phyloP scores from a whole-genome alignment of 1,140 invertebrate genomes.

The Teleopsis dalmanni region DNA sequence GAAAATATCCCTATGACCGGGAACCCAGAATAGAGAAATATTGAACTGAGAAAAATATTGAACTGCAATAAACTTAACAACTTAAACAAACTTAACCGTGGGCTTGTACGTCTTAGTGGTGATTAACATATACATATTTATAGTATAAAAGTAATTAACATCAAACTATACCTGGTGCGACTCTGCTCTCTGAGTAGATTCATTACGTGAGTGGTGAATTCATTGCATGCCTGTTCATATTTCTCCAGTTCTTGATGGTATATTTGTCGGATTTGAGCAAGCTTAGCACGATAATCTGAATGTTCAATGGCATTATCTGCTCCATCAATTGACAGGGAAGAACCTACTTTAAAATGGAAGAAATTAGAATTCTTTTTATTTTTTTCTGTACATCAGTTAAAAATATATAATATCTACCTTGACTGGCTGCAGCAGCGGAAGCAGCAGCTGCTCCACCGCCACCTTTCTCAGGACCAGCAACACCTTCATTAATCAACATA shows the following conservation, averaged over 20 bases:
- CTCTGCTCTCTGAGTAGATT: slow-evolving; percentile 96
- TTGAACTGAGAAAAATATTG: too few relatives aligned
- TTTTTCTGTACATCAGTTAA: background rate
- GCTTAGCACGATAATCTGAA: slow-evolving; percentile 96
- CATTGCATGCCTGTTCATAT: slow-evolving; percentile 99
- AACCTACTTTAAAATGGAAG: slow-evolving; percentile 10
- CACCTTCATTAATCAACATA: slow-evolving; percentile 99
- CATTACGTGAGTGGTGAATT: slow-evolving; percentile 99
- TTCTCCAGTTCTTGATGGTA: slow-evolving; percentile 99
- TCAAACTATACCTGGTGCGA: slow-evolving; percentile 65
- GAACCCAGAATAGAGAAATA: too few relatives aligned
- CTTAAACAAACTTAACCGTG: too few relatives aligned
- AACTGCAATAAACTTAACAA: slow-evolving; percentile 16
- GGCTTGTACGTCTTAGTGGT: too few relatives aligned
- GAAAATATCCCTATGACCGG: too few relatives aligned
- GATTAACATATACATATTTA: too few relatives aligned
- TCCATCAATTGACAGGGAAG: slow-evolving; percentile 37
- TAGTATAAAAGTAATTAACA: background rate
- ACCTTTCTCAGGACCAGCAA: slow-evolving; percentile 95
- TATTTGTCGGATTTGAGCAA: slow-evolving; percentile 98
- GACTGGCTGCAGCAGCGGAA: slow-evolving; percentile 81
- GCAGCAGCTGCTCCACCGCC: slow-evolving; percentile 86
- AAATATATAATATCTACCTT: slow-evolving; percentile 46
- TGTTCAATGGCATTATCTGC: slow-evolving; percentile 97
- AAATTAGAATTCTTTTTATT: background rate